Evolutionary conservation across 2,888 invertebrate species (phyloP), one percentile per base, ranked within the genome.

Genomic region (Athrips mouffetella): DNA sequence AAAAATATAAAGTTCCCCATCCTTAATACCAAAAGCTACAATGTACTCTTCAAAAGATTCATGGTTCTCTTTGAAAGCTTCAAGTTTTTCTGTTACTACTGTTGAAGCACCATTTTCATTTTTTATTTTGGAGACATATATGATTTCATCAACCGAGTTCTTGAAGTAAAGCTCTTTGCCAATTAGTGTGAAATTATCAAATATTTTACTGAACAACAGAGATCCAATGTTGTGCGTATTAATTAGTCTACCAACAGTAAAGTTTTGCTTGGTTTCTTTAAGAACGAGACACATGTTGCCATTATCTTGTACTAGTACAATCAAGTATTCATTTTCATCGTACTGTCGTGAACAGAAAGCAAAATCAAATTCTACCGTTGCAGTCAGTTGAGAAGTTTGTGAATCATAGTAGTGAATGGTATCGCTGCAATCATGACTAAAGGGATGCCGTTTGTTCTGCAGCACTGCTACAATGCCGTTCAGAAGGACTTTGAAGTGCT

Each of bases 141-240:
- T 44, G 7, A 31, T 16, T 2, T 31, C 31, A 44, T 44, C 44
- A 8, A 2, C 21, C 5, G 1, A 5, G 13, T 44, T 31, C 21
- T 31, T 30, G 21, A 31, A 44, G 20, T 44, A 44, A 7, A 44
- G 11, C 13, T 44, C 44, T 10, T 44, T 44, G 20, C 21, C 44
- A 18, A 31, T 31, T 18, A 44, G 7, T 13, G 21, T 31, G 10
- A 31, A 44, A 2, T 4, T 6, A 2, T 8, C 23, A 11, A 8
- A 44, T 8, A 20, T 11, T 0, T 5, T 5, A 10, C 10, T 18
- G 4, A 16, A 1, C 3, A 2, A 7, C 7, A 16, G 16, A n/a
- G 6, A 1, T 15, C 15, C 8, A 27, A 27, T 4, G 18, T 29
- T 11, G n/a, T 5, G 2, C 4, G 11, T 7, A 7, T 15, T 25